Conservation (phyloP, 2,113 vertebrate genomes). For the Phyllostomus discolor region DNA sequence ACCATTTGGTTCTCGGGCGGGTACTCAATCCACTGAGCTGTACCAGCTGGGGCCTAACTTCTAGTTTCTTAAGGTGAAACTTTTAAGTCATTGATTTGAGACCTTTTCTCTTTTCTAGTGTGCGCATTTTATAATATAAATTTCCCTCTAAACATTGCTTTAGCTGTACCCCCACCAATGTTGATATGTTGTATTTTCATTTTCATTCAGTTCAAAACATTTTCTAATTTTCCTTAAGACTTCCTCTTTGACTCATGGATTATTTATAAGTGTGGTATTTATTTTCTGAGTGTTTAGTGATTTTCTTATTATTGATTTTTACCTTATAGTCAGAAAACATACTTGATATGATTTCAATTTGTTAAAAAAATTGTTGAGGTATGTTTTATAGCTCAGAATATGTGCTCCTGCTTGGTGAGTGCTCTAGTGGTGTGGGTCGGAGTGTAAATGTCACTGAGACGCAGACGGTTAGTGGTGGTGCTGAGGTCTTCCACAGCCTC, state of each 20-base stretch:
- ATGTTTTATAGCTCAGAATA: neutral
- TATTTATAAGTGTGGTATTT: neutral
- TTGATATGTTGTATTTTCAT: neutral
- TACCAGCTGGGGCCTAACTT: neutral
- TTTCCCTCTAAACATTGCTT: neutral
- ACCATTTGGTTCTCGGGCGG: too few species aligned
- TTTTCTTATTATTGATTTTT: neutral
- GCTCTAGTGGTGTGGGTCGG: neutral
- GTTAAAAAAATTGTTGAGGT: neutral
- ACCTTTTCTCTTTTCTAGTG: neutral
- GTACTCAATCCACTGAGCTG: too few species aligned
- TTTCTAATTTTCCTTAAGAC: neutral
- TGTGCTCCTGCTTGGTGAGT: neutral
- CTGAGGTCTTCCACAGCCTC: neutral
- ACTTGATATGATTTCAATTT: neutral
- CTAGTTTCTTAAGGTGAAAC: neutral
- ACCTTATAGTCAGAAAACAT: neutral
- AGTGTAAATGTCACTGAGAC: neutral
- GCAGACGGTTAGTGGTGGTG: neutral
- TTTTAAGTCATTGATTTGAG: neutral
- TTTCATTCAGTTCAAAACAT: neutral
- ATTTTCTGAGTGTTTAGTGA: neutral
- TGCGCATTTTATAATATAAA: neutral
- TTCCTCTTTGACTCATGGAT: neutral
- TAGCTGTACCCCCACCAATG: neutral